These are phyloP conservation scores for Ptiloglossa arizonensis DNA, from an alignment of 1,140 invertebrate genomes.

Conservation along the genomic window DNA sequence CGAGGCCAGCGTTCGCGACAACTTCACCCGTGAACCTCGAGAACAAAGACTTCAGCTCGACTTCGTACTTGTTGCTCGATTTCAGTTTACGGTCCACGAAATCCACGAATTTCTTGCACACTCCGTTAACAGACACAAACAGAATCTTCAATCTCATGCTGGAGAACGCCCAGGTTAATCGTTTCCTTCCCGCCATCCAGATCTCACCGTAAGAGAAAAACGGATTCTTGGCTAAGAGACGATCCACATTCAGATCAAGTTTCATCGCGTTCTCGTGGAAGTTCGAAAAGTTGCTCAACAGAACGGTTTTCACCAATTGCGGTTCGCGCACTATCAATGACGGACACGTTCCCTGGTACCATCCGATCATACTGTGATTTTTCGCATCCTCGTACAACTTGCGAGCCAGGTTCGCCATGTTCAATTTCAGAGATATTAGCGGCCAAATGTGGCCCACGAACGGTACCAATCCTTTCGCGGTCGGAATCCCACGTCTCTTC, in stretches of 20 bases:
- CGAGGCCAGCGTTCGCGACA: constrained; percentile 80
- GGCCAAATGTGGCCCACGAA: constrained; percentile 67
- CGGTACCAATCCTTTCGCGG: constrained; percentile 59
- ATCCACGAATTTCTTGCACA: constrained; percentile 42
- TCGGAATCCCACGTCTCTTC: constrained; percentile 76
- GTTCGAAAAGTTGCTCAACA: constrained; percentile 71
- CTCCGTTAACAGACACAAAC: constrained; percentile 1
- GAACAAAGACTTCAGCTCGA: constrained; percentile 73
- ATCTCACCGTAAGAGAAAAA: constrained; percentile 66
- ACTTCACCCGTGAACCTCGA: constrained; percentile 80
- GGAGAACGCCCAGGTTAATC: constrained; percentile 51
- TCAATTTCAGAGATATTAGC: constrained; percentile 31
- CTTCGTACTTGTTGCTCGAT: constrained; percentile 34
- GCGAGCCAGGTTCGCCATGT: constrained; percentile 17
- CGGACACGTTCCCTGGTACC: constrained; percentile 62
- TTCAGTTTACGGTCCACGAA: constrained; percentile 49
- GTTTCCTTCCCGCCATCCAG: constrained; percentile 54
- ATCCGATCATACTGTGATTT: constrained; percentile 64
- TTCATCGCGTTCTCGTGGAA: constrained; percentile 56
- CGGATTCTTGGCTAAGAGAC: constrained; percentile 64
- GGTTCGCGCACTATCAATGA: constrained; percentile 70
- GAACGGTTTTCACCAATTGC: constrained; percentile 66
- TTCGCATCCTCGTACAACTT: constrained; percentile 52
- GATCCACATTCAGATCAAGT: constrained; percentile 48
- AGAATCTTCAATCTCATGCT: constrained; percentile 56